Conservation (phyloP, 2,797 vertebrate genomes). For the Platyrinchus mystaceus region DNA sequence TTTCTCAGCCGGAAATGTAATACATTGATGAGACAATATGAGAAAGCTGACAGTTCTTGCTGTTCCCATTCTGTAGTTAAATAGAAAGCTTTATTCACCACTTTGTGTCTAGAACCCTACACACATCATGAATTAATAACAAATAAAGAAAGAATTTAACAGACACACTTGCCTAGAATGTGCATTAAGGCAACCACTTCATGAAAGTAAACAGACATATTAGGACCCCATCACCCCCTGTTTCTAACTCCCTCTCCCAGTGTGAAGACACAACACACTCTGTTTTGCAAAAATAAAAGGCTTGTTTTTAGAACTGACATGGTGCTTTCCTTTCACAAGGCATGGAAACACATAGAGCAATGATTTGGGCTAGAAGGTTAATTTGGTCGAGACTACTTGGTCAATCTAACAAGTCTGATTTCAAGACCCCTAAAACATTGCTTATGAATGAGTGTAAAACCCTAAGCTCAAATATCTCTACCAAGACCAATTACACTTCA, state of each 20-base stretch:
- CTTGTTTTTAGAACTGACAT: not conserved
- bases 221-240: not conserved
- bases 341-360: not conserved
- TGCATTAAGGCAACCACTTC: not conserved
- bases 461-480: not conserved
- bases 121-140: not conserved
- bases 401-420: not conserved
- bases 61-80: not conserved
- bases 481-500: not conserved
- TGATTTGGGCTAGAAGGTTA: not conserved
- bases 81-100: not conserved
- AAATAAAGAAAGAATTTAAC: not conserved
- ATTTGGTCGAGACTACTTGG: not conserved
- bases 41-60: not conserved
- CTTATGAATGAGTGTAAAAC: not conserved
- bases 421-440: not conserved
- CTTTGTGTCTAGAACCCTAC: not conserved
- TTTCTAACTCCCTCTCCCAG: not conserved
- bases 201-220: not conserved
- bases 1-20: not conserved
- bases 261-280: not conserved
- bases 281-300: not conserved
- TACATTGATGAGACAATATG: not conserved
- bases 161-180: not conserved
- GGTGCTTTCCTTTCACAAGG: not conserved